Conservation (phyloP, 2,113 vertebrate species). For the Coptodon bakossiorum region DNA sequence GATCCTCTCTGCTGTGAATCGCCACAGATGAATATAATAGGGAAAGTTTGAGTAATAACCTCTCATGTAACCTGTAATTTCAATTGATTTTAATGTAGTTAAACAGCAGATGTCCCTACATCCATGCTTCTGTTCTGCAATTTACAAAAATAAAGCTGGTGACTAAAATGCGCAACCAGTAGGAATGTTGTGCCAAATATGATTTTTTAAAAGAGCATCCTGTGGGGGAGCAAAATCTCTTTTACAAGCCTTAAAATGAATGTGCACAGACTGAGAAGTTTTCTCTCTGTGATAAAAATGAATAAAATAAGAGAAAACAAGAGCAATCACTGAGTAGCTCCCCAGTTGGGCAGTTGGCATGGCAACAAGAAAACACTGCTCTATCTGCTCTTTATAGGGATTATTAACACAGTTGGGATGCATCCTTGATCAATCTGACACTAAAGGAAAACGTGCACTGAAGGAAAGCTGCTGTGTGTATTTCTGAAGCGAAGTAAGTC, state of each 20-base stretch:
- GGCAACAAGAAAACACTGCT: not conserved
- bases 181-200: not conserved
- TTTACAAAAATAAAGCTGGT: not conserved
- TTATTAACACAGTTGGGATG: not conserved
- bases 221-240: not conserved
- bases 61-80: not conserved
- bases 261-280: not conserved
- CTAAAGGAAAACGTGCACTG: not conserved
- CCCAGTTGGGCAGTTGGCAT: not conserved
- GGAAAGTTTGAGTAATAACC: not conserved
- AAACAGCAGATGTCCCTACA: not conserved
- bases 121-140: not conserved
- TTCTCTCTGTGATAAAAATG: not conserved
- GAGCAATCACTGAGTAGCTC: not conserved
- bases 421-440: not conserved
- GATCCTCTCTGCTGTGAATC: not conserved
- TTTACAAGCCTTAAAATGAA: not conserved
- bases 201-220: not conserved
- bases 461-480: not conserved
- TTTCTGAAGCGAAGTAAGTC: not conserved
- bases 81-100: not conserved
- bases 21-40: not conserved
- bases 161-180: not conserved
- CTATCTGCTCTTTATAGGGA: not conserved
- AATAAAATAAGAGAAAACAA: not conserved